Percentiles rank a stretch among this genome's conserved stretches.
Evolutionary conservation across 2,113 vertebrate species (phyloP).

Genomic region (Stercorarius parasiticus): DNA sequence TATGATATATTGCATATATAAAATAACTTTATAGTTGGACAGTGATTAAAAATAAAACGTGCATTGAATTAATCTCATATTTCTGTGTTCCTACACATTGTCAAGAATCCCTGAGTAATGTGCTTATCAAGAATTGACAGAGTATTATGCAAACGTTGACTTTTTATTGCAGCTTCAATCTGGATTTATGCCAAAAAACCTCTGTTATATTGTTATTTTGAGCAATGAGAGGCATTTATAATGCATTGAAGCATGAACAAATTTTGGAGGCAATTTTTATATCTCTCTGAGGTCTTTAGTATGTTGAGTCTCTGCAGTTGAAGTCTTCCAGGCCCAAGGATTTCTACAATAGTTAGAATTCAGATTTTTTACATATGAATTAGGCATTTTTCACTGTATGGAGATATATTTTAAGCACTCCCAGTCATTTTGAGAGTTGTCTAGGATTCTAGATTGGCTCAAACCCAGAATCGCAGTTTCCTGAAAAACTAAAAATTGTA

Average conservation of each 20-base stretch:
- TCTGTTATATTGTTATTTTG: constrained; percentile 12
- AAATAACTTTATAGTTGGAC: background rate
- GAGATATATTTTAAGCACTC: background rate
- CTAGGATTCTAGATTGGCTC: background rate
- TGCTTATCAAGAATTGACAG: constrained; percentile 26
- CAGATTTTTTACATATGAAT: background rate
- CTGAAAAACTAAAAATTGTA: background rate
- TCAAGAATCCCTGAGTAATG: constrained; percentile 15
- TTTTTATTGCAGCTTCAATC: constrained; percentile 33
- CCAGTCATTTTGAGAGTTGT: background rate
- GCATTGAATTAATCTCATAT: background rate
- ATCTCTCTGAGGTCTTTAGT: constrained; percentile 1
- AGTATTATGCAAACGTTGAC: constrained; percentile 26
- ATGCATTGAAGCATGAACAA: background rate
- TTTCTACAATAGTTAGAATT: background rate
- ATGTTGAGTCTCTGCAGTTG: background rate
- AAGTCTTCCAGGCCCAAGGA: background rate
- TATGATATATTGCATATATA: background rate
- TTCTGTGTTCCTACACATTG: constrained; percentile 2
- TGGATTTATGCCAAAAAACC: background rate
- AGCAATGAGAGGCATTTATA: constrained; percentile 18
- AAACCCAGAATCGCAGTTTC: background rate
- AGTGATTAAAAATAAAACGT: constrained; percentile 43
- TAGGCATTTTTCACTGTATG: background rate
- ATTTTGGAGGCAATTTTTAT: background rate